Evolutionary conservation across 1,140 invertebrate genomes (phyloP), one percentile per base, ranked within the genome.

Genomic region (Zaprionus inermis): DNA sequence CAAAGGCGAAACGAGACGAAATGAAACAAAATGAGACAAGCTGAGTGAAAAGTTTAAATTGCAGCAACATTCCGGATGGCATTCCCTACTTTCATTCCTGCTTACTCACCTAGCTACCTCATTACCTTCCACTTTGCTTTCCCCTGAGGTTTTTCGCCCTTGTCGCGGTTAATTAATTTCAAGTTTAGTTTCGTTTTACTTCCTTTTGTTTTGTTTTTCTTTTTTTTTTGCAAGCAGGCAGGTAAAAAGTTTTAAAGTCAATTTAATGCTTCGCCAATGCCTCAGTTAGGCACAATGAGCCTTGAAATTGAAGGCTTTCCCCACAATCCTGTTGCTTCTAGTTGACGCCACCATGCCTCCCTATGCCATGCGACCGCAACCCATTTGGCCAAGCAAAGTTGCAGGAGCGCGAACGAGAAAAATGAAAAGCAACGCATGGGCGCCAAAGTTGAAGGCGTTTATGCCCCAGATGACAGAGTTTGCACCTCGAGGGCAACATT

Each of bases 141-240:
- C 44, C 30, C 38, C 57, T 44, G 30, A 22, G 38, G 38, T 60
- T 64, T 56, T 32, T 59, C 54, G 46, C 70, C 80, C 56, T 83
- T 89, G 83, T 89, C 77, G 84, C 67, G 83, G 84, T 83, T 88
- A 88, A 88, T 88, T 88, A 88, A 88, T 80, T 80, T 88, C 70
- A 88, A 88, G 79, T 88, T 88, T 83, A 88, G 83, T 86, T 88
- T 86, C 52, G 55, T 28, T 66, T 75, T 75, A 59, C 22, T 24
- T 38, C 7, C 6, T 18, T 16, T 44, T 44, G 38, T 44, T 44
- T 44, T 44, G 46, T 59, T 46, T 59, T 72, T 51, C 12, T 18
- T 51, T 58, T 9, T 51, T 52, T 59, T 57, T 61, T 58, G 64
- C 72, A 65, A 68, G 76, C 81, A 65, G 72, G 76, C 81, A 77